Evolutionary conservation across 2,113 vertebrate genomes (phyloP), one percentile per base, ranked within the genome.

Genomic region (Dinomys branickii): DNA sequence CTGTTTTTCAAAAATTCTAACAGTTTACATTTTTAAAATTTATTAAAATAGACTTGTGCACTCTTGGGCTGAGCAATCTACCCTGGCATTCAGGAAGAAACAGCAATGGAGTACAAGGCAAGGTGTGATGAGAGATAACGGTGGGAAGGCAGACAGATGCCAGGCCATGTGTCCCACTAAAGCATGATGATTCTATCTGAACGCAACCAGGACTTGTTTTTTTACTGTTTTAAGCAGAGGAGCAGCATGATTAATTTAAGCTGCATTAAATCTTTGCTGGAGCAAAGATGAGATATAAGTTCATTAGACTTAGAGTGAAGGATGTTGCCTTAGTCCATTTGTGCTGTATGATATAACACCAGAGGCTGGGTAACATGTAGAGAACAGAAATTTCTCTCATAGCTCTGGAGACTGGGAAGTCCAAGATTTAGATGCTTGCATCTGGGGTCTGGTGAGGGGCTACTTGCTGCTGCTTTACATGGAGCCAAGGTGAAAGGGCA

Each of bases 1-100:
- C 81, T 80, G 35, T 85, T 95, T 95, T 63, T 94, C 14, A 41
- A 96, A 93, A 95, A 10, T 63, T 73, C 50, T 58, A 59, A 87
- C 47, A 75, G 30, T 52, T 92, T 59, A 33, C 47, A 30, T 80
- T 91, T 78, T 89, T 47, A 14, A 92, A 69, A 77, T n/a, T 85
- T 83, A 47, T 75, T 84, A 89, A 92, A 97, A n/a, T 19, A 90
- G 59, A 90, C 44, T 52, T 28, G 3, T 38, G 47, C 44, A 63
- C 54, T 71, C 58, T 63, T 63, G 47, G 56, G 24, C 67, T 85
- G 19, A 77, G 80, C 84, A 85, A 38, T 87, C 75, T 56, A 65
- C 24, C 7, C 41, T 20, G 30, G n/a, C 1, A 5, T 38, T 52
- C 7, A 26, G 12, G 41, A 54, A 77, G 47, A 61, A 86, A 81